A percentile compares a stretch with the other conserved stretches of the same genome.
Evolutionary conservation across 2,888 invertebrate genomes (phyloP).

Genomic region (Eupelmus urozonus): DNA sequence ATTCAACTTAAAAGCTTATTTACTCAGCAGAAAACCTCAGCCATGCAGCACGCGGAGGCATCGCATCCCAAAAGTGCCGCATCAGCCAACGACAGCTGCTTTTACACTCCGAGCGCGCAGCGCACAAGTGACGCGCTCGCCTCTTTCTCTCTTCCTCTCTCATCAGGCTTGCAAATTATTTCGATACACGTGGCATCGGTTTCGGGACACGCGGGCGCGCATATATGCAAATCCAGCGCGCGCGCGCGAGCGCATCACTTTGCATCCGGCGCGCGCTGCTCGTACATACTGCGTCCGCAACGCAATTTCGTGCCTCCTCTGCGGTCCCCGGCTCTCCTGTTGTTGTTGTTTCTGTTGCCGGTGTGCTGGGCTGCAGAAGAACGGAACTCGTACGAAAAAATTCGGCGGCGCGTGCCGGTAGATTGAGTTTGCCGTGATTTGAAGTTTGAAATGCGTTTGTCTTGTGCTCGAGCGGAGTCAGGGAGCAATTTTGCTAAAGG

Average conservation of each 20-base stretch:
- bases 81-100: too few species aligned
- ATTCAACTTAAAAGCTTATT: too few species aligned
- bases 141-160: not conserved
- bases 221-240: slow-evolving; percentile 27
- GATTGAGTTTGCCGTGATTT: too few species aligned
- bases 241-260: not conserved
- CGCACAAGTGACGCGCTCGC: too few species aligned
- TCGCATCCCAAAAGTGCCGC: too few species aligned
- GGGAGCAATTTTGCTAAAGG: too few species aligned
- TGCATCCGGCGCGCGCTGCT: not conserved
- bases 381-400: not conserved
- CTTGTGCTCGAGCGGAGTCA: too few species aligned
- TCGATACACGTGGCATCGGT: slow-evolving; percentile 17
- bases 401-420: not conserved
- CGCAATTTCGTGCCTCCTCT: not conserved
- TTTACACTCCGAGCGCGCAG: too few species aligned
- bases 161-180: slow-evolving; percentile 41
- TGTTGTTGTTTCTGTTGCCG: not conserved
- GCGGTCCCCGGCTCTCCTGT: not conserved
- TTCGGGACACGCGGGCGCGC: not conserved
- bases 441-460: not conserved
- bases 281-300: not conserved
- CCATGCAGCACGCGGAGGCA: too few species aligned
- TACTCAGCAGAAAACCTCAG: too few species aligned
- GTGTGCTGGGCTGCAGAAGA: not conserved